Base-by-base conservation (phyloP, 2,113 vertebrate genomes). In the Scartelaos histophorus region DNA sequence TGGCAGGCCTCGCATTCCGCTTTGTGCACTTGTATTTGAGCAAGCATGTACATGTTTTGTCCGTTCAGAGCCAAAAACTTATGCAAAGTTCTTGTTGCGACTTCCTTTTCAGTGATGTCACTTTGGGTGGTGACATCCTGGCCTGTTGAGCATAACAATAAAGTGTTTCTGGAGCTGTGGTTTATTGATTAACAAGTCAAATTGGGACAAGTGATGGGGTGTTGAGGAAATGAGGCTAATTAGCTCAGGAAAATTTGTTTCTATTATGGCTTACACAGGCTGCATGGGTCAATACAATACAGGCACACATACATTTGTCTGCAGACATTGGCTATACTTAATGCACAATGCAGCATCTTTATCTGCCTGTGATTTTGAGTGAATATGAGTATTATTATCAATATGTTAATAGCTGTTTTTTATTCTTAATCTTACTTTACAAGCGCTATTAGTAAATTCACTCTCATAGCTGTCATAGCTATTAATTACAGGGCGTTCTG, bases 141-240 rank as follows among this genome's bases (percentile, higher is more conserved):
- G 68, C 47, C 67, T 35, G 67, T 68, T 53, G 25, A 56, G 38
- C 51, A 66, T 24, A 5, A 64, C 57, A 66, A 67, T 45, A 79
- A 67, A 21, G 65, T 45, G 68, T 80, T 72, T 51, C 62, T 17
- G 71, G 58, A 35, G 24, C 35, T 43, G 25, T 66, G 82, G 81
- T 82, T 76, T 82, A 89, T 87, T 82, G 78, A 87, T 74, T 16
- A 67, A 75, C 57, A 22, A 71, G 49, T 69, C 62, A 56, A 58
- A 76, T 58, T 7, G 21, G 35, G 70, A 47, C 53, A 60, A 77
- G 66, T n/a, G 10, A 60, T 58, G 43, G 66, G 66, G 45, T 67
- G 5, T 79, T 80, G 62, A 45, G 85, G 82, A 88, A 90, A 85
- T 81, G 10, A 73, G 82, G 72, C 57, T 87, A 86, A 86, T 85